phyloP scores from a whole-genome alignment of 1,140 invertebrate genomes.

The Sminthurinus signatus region DNA sequence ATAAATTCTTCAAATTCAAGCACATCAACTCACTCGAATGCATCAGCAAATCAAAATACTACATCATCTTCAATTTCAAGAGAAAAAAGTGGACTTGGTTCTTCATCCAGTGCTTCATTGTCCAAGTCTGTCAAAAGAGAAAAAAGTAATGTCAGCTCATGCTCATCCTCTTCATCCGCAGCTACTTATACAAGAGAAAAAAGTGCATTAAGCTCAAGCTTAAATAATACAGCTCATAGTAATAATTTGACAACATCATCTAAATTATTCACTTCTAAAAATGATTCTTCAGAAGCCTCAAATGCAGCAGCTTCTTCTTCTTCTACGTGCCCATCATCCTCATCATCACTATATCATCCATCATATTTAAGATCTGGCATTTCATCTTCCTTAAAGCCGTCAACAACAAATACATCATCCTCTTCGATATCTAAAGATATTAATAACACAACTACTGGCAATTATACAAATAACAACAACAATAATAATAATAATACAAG shows the following conservation, averaged over 20 bases:
- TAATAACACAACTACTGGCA: not conserved
- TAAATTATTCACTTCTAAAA: not conserved
- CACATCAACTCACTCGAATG: too few relatives aligned
- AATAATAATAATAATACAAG: not conserved
- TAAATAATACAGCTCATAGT: not conserved
- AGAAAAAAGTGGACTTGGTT: not conserved
- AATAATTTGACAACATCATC: slow-evolving; percentile 11
- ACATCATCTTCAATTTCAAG: not conserved
- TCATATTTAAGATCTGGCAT: not conserved
- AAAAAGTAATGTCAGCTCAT: slow-evolving; percentile 17
- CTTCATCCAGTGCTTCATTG: not conserved
- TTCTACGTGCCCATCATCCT: not conserved
- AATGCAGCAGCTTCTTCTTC: not conserved
- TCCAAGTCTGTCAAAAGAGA: slow-evolving; percentile 1
- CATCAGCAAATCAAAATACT: too few relatives aligned
- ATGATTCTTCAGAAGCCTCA: not conserved
- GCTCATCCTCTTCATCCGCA: too few relatives aligned
- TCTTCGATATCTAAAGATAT: not conserved
- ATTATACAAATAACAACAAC: not conserved
- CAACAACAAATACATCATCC: not conserved
- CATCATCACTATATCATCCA: not conserved
- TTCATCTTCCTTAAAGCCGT: too few relatives aligned
- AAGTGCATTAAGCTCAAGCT: not conserved
- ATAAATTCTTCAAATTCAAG: too few relatives aligned
- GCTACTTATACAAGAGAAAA: slow-evolving; percentile 7